Conservation (phyloP, 1,140 invertebrate genomes). For the Lucilia sericata region DNA sequence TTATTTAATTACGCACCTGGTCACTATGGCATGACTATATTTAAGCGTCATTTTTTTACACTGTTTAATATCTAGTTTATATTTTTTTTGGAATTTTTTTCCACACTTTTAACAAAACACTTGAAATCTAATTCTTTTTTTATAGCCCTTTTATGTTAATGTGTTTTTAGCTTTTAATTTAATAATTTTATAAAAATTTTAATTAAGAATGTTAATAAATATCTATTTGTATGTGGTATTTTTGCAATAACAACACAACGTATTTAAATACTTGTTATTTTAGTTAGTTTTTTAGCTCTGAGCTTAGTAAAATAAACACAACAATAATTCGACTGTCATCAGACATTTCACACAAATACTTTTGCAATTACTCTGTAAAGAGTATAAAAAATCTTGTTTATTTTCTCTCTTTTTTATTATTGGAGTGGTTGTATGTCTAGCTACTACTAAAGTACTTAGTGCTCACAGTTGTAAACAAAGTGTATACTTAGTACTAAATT, state of each 20-base stretch:
- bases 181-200: background rate
- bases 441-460: background rate
- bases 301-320: conserved; percentile 29
- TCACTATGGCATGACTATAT: conserved; percentile 36
- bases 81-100: background rate
- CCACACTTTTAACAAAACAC: background rate
- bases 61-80: background rate
- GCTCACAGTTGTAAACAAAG: background rate
- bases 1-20: conserved; percentile 34
- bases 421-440: background rate
- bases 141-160: background rate
- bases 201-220: background rate
- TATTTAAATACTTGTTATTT: background rate
- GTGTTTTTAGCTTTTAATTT: background rate
- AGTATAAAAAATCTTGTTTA: background rate
- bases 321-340: background rate
- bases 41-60: conserved; percentile 13
- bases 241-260: background rate
- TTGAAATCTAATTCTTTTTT: background rate
- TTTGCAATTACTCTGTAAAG: background rate
- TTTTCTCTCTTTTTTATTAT: background rate
- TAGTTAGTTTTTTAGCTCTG: background rate
- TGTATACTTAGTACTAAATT: background rate
- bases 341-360: conserved; percentile 16
- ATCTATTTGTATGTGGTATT: background rate